Evolutionary conservation across 2,888 invertebrate species (phyloP).

Genomic region (Drosophila sordidula): DNA sequence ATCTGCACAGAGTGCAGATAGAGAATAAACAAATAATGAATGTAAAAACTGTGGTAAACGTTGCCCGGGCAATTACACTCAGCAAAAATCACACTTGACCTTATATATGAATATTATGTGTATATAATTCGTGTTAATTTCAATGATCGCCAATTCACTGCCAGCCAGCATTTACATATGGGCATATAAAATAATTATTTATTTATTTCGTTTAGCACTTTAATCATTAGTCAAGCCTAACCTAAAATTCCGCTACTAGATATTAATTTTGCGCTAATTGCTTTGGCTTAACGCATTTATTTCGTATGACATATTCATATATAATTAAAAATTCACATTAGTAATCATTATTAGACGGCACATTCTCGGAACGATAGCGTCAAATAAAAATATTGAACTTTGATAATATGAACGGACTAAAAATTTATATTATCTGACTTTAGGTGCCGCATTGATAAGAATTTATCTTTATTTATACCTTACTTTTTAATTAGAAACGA

Average conservation of each 20-base stretch:
- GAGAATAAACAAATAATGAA: conserved; percentile 1
- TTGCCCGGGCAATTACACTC: conserved; percentile 14
- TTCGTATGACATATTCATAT: neutral
- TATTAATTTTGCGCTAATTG: neutral
- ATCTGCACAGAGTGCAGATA: neutral
- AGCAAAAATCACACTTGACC: conserved; percentile 2
- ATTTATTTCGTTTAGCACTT: neutral
- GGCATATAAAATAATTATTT: neutral
- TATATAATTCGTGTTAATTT: no score
- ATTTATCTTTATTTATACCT: neutral
- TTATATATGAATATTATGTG: neutral
- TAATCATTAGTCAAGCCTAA: neutral
- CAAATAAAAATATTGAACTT: neutral
- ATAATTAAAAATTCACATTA: neutral
- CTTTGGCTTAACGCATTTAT: neutral
- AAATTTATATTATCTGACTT: neutral
- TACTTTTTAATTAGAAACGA: neutral
- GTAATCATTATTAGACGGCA: conserved; percentile 3
- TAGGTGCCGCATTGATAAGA: neutral
- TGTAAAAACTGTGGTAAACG: neutral
- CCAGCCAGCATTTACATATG: no score
- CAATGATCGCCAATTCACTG: no score
- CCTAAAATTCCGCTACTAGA: neutral
- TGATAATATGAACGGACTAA: neutral
- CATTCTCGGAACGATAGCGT: conserved; percentile 1